Conservation (phyloP, 2,888 invertebrate species). For the Lampropteryx suffumata region DNA sequence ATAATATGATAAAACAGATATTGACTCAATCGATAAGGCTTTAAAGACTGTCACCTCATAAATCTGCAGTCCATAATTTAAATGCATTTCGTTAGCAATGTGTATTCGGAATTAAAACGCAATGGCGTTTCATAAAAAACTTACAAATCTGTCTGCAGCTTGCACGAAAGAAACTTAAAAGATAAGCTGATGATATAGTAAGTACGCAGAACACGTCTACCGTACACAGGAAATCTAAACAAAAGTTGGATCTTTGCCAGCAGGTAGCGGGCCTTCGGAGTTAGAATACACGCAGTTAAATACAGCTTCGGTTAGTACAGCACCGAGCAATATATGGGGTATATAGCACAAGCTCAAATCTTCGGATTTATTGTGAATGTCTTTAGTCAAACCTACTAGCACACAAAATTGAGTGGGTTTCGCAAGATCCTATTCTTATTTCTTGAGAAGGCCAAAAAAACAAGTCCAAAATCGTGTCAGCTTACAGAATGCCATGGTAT, state of each 20-base stretch:
- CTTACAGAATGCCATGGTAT: slow-evolving; percentile 38
- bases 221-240: slow-evolving; percentile 32
- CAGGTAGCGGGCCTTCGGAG: slow-evolving; percentile 24
- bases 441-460: slow-evolving; percentile 6
- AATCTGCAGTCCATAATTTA: background rate
- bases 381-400: no score
- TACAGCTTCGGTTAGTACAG: slow-evolving; percentile 8
- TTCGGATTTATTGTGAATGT: no score
- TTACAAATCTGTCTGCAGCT: slow-evolving; percentile 18
- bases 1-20: no score
- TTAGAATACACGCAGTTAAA: slow-evolving; percentile 17
- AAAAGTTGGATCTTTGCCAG: slow-evolving; percentile 27
- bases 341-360: no score
- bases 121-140: slow-evolving; percentile 12
- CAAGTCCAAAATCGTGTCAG: slow-evolving; percentile 28
- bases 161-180: slow-evolving; percentile 17
- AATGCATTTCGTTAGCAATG: background rate
- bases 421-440: background rate
- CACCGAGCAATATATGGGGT: background rate
- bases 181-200: slow-evolving; percentile 27
- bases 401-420: background rate
- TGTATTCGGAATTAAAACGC: background rate
- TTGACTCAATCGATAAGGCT: no score
- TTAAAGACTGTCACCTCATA: no score
- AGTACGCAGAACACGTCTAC: slow-evolving; percentile 20